Evolutionary conservation across 2,888 invertebrate species (phyloP).

Genomic region (Heteromyza rotundicornis): DNA sequence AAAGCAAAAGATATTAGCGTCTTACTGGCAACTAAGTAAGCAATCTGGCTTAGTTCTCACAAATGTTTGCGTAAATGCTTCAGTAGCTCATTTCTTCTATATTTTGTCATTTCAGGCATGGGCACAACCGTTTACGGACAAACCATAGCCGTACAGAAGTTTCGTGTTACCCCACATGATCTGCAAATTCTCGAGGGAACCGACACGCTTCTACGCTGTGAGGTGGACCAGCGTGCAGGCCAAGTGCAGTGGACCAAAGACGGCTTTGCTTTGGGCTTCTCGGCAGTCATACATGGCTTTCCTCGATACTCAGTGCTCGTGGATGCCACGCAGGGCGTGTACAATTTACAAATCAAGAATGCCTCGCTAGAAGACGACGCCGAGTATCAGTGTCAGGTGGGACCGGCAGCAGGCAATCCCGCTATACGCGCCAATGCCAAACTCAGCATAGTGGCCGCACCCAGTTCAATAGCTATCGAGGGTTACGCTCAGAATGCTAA

Average conservation of each 20-base stretch:
- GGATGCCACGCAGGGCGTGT: slow-evolving; percentile 80
- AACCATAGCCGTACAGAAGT: slow-evolving; percentile 73
- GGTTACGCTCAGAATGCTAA: slow-evolving; percentile 57
- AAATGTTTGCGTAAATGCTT: not conserved
- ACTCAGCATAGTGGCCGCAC: slow-evolving; percentile 70
- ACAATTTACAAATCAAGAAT: slow-evolving; percentile 88
- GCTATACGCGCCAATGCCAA: slow-evolving; percentile 87
- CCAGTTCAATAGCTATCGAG: slow-evolving; percentile 55
- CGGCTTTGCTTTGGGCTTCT: slow-evolving; percentile 86
- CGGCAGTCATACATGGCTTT: slow-evolving; percentile 79
- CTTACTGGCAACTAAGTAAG: not conserved
- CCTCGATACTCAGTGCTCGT: slow-evolving; percentile 88
- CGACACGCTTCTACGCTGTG: slow-evolving; percentile 82
- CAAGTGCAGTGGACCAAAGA: slow-evolving; percentile 95
- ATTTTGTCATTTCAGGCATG: not conserved
- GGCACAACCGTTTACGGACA: slow-evolving; percentile 1
- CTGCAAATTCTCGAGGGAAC: slow-evolving; percentile 82
- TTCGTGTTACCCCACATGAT: slow-evolving; percentile 78
- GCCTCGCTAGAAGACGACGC: slow-evolving; percentile 92
- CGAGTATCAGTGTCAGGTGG: slow-evolving; percentile 96
- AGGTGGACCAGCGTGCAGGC: slow-evolving; percentile 82
- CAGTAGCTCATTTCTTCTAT: not conserved
- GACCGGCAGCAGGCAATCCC: slow-evolving; percentile 80
- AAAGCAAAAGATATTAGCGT: not conserved
- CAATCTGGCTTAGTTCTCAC: not conserved